Evolutionary conservation across 2,113 vertebrate genomes (phyloP), one percentile per base, ranked within the genome.

Genomic region (Cyprinus carpio): DNA sequence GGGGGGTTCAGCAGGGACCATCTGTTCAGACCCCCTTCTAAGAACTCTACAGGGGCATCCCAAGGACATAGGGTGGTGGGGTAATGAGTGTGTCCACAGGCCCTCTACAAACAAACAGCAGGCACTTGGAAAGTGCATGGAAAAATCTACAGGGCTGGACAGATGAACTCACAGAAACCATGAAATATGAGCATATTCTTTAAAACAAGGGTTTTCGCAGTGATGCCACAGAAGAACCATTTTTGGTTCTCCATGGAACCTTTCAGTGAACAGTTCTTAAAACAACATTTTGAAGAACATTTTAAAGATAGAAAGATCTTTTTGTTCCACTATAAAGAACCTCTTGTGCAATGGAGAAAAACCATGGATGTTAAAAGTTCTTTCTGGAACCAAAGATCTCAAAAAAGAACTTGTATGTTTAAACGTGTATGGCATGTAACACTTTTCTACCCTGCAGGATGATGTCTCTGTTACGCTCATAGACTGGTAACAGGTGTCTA

Each of bases 401-500:
- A 4, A 23, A 3, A 58, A 23, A 58, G 1, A 23, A 58, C 20
- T 58, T 60, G 9, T 60, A n/a, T n/a, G 23, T n/a, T 58, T 58
- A 58, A 58, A 23, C 9, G 20, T n/a, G 8, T 58, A 58, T 75
- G n/a, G 6, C 23, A 58, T 75, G n/a, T 7, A 4, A 27, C 43
- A 23, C 16, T 6, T 49, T 64, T 69, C 12, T 37, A 16, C 1
- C 25, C 10, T 7, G 20, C 13, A 62, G 67, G 20, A 23, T 58
- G 51, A 31, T 27, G 51, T 72, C 34, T 54, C 15, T 80, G 58
- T 85, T 77, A 46, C 49, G 25, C 56, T 69, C 75, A 88, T 40
- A 51, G 74, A 82, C 67, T 86, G 80, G 75, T 67, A 75, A 79
- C 87, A 85, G 87, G 75, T 88, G 84, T 88, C 54, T 37, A 11